Evolutionary conservation across 1,140 invertebrate genomes (phyloP), one percentile per base, ranked within the genome.

Genomic region (Psix sp.): DNA sequence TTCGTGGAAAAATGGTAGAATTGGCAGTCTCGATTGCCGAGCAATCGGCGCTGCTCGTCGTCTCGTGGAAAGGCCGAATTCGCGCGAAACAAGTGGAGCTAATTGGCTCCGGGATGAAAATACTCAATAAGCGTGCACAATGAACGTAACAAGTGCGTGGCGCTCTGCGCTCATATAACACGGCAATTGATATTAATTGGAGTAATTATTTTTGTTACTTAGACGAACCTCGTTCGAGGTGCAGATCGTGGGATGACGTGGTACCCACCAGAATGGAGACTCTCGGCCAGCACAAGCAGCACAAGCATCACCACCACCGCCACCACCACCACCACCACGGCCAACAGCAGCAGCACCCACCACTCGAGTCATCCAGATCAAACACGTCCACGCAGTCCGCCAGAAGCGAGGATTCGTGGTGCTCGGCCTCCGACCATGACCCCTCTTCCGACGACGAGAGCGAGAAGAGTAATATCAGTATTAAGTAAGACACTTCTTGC

Each of bases 391-490:
- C 85, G 15, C 88, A 89, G 57, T 85, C 85, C 4, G 82, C 82
- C 9, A 87, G 88, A 71, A 89, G 88, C 67, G 89, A 89, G 67
- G 89, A 89, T 60, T 89, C 88, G 52, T 90, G 89, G 87, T 90
- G 90, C 77, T 90, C 89, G 5, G 89, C 89, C 10, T 90, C 89
- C n/a, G 90, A 91, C 67, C 88, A 88, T 70, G 90, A 91, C 62
- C 83, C 89, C 31, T 90, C 90, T 21, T 90, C 90, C 5, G 90
- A 89, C 71, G 90, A 91, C 45, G 90, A 91, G 78, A 90, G 89
- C 78, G 89, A 90, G 75, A 87, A 89, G 78, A 89, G 88, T 77
- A 87, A 85, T 79, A 84, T 89, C 78, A 88, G 87, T 81, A 87
- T 87, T 80, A 90, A 89, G 89, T 90, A 80, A 86, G 86, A 84